These are phyloP conservation scores for Hystrix cristata DNA, from an alignment of 2,113 vertebrate species.

Conservation along the genomic window DNA sequence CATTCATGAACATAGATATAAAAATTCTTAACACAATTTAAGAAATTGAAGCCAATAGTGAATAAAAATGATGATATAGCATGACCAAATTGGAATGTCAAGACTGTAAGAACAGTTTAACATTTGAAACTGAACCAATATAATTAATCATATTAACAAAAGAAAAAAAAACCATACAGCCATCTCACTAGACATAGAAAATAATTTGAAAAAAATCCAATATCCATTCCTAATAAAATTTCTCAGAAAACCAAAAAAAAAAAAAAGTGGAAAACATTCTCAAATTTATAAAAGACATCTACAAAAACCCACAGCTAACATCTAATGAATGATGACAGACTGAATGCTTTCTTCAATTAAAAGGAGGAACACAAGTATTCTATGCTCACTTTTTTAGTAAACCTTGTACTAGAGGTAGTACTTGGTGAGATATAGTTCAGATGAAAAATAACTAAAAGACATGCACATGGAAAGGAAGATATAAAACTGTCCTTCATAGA, in stretches of 20 bases:
- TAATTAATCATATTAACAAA: neutral
- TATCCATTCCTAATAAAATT: neutral
- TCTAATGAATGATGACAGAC: neutral
- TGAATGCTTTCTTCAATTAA: neutral
- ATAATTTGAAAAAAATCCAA: neutral
- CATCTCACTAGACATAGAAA: neutral
- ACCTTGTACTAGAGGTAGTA: neutral
- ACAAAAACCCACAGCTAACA: neutral
- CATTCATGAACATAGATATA: neutral
- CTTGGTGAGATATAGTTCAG: no score
- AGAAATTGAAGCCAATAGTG: neutral
- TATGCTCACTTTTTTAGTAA: neutral
- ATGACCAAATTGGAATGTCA: neutral
- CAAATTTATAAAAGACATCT: neutral
- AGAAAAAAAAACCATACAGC: neutral
- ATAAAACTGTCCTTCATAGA: neutral
- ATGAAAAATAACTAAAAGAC: neutral
- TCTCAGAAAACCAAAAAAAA: neutral
- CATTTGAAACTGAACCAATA: neutral
- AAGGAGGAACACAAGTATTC: neutral
- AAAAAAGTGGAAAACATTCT: neutral
- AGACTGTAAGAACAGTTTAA: neutral
- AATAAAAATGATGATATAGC: neutral
- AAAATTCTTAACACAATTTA: neutral
- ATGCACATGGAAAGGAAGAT: neutral